Base-by-base conservation (phyloP, 2,113 vertebrate species). In the Balaeniceps rex region DNA sequence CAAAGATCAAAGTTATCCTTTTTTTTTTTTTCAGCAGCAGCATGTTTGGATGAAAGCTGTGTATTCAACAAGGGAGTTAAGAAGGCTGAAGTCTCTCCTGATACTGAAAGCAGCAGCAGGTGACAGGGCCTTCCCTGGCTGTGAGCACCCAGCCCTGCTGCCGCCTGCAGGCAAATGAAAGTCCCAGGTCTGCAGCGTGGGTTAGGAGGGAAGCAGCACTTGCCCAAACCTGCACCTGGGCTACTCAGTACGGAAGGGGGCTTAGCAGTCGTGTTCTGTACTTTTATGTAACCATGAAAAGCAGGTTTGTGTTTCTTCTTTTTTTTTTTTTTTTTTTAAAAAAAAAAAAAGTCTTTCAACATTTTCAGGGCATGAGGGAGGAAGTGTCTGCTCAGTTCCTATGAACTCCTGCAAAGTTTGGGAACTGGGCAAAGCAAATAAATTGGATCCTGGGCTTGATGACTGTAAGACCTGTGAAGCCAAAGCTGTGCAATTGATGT, bases 81-180 rank as follows among this genome's bases (percentile, higher is more conserved):
- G 58, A 2, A 3, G 21, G 51, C 13, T 19, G 12, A 11, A 7
- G 75, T 38, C 65, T 29, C 6, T 31, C 42, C 40, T 24, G 54
- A 5, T 2, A 1, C 46, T 14, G 36, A 13, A 31, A 34, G 65
- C 54, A 40, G 86, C 42, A 74, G 86, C 58, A 42, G 88, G 28
- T 61, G 82, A 42, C 40, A 16, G 46, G 19, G 14, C 36, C 19
- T 15, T 57, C 36, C 36, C 24, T 18, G 60, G 36, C 72, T 23
- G 12, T 1, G 19, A 17, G 64, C 36, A 36, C 13, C 83, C 61
- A 18, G 46, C 38, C 55, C n/a, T 34, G 49, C 83, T 22, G 70
- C 49, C 3, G 11, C 33, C 34, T 2, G 11, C 0, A 3, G 36
- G 29, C 12, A 1, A 2, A 10, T 10, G 13, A 0, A 38, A 16